These are phyloP conservation scores for Geophilus truncorum DNA, from an alignment of 2,888 invertebrate genomes.

Conservation along the genomic window DNA sequence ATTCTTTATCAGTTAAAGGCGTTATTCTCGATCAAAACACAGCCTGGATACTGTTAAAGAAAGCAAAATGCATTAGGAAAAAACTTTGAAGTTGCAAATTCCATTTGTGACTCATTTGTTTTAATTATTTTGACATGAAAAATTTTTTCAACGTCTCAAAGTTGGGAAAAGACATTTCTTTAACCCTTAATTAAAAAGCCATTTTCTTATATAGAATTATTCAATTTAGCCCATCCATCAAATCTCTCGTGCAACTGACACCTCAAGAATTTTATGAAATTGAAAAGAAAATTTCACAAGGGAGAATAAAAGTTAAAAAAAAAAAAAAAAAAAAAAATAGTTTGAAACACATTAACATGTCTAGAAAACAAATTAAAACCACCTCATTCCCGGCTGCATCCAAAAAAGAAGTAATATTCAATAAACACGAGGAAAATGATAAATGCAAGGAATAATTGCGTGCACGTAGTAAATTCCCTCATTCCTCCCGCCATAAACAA, in stretches of 20 bases:
- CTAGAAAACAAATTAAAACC: neutral
- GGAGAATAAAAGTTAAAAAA: neutral
- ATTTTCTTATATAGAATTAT: neutral
- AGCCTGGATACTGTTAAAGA: too few species aligned
- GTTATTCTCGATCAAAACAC: too few species aligned
- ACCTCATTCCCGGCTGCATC: neutral
- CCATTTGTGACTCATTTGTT: neutral
- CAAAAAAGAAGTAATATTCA: too few species aligned
- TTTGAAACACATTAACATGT: neutral
- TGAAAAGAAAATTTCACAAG: neutral
- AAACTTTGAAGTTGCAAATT: neutral
- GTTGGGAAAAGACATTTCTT: neutral
- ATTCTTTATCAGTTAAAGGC: neutral
- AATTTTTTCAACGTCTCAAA: too few species aligned
- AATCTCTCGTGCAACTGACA: neutral
- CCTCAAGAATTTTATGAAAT: neutral
- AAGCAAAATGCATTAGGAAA: too few species aligned
- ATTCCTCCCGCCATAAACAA: neutral
- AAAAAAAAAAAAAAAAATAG: neutral
- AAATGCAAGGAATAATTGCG: neutral
- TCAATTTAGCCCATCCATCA: neutral
- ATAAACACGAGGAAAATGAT: neutral
- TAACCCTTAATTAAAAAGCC: conserved; percentile 3
- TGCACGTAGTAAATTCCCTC: neutral
- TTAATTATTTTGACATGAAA: neutral